Evolutionary conservation across 2,113 vertebrate species (phyloP).

Genomic region (Phyllostomus hastatus): DNA sequence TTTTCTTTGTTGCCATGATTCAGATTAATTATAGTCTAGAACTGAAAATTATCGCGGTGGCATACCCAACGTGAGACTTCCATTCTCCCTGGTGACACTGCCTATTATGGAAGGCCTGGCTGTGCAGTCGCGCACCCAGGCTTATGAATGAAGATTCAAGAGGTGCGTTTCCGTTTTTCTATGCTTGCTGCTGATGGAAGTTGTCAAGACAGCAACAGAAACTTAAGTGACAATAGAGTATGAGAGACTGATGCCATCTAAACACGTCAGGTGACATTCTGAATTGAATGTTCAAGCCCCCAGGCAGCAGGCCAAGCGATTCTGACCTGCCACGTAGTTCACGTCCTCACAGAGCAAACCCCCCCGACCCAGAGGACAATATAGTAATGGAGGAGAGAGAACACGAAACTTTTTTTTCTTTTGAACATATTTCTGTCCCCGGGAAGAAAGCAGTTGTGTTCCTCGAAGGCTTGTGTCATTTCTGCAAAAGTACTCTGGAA

Average conservation of each 20-base stretch:
- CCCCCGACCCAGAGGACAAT: background rate
- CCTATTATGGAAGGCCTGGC: background rate
- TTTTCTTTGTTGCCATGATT: constrained; percentile 45
- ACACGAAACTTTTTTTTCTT: background rate
- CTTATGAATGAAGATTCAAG: constrained; percentile 4
- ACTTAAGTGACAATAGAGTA: background rate
- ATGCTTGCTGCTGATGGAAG: background rate
- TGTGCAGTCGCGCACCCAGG: background rate
- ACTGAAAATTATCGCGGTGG: background rate
- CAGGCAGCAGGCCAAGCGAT: background rate
- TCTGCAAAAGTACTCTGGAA: background rate
- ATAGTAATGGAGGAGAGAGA: background rate
- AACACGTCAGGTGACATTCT: background rate
- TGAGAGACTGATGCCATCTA: background rate
- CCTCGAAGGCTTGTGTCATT: background rate
- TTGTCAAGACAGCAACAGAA: background rate
- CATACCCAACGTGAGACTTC: background rate
- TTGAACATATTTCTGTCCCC: background rate
- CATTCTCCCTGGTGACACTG: background rate
- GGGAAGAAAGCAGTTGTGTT: background rate
- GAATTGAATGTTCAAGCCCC: background rate
- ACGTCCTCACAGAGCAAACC: background rate
- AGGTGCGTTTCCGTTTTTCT: background rate
- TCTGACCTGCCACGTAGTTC: background rate
- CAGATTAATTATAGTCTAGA: constrained; percentile 36